Evolutionary conservation across 2,888 invertebrate genomes (phyloP), one percentile per base, ranked within the genome.

Genomic region (Nowickia ferox): DNA sequence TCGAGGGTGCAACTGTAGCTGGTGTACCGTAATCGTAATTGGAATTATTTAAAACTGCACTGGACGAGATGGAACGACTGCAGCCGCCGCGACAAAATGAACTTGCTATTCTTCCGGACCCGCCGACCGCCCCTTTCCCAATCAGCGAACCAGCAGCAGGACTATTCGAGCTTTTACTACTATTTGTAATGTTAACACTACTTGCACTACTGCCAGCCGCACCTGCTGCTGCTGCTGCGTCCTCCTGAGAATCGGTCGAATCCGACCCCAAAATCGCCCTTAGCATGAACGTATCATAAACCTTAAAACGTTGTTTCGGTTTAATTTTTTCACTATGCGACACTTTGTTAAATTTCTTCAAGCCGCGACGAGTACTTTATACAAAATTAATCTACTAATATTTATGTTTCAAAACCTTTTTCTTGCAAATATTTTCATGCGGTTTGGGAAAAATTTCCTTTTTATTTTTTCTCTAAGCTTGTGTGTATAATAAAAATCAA

Each of bases 221-320:
- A 9, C 74, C 88, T 17, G 77, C 84, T 69, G 84, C 86, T 76
- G n/a, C n/a, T n/a, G 88, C 88, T 87, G 88, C 89, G 84, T 90
- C 91, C 88, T 90, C 91, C 87, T 89, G 89, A 77, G 89, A 89
- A 89, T 89, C 91, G 88, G 90, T 89, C 88, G 91, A 89, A 88
- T 91, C 91, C 84, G 90, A 89, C 88, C 91, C 91, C 78, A 91
- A 90, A 83, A 92, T 90, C 81, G 92, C 91, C 88, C 90, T 92
- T 89, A 92, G 92, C 92, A 92, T 92, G 90, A 92, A 92, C 89
- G 91, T 92, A 92, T 92, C 90, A 91, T 91, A 90, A 87, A 89
- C 89, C 53, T 90, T 90, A 84, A 90, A 90, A 88, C 90, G 89
- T 87, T 87, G 89, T 84, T 89, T 90, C 88, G 89, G 89, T 88